A percentile compares a stretch with the other conserved stretches of the same genome.
phyloP scores from a whole-genome alignment of 2,113 vertebrate species.

The Uria aalge region DNA sequence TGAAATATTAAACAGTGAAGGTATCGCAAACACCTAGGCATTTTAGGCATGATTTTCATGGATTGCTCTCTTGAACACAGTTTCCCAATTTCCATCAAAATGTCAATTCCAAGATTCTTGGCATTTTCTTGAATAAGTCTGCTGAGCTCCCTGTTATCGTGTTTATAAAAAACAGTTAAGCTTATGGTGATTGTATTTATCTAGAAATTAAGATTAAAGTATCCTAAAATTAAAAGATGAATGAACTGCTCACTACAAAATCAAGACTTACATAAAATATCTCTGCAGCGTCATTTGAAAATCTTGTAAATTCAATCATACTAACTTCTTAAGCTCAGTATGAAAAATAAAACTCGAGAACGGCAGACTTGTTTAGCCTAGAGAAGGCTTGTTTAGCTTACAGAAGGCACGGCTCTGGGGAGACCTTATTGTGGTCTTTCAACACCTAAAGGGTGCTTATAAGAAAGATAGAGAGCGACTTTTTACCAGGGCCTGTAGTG shows the following conservation, averaged over 20 bases:
- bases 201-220: not conserved
- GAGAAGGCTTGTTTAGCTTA: not conserved
- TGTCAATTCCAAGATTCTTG: not conserved
- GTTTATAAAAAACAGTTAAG: not conserved
- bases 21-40: not conserved
- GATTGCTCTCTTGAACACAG: not conserved
- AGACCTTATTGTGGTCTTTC: not conserved
- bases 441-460: not conserved
- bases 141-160: not conserved
- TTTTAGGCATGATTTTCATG: not conserved
- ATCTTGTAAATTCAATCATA: not conserved
- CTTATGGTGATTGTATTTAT: not conserved
- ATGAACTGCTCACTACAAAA: not conserved
- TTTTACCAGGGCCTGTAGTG: not conserved
- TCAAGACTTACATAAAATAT: not conserved
- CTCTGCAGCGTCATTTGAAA: not conserved
- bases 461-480: not conserved
- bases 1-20: not conserved
- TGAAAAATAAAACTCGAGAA: not conserved
- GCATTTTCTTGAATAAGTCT: not conserved
- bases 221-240: not conserved
- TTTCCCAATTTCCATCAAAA: not conserved
- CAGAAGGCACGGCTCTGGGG: not conserved
- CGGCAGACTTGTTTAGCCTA: not conserved
- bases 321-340: not conserved